phyloP scores from a whole-genome alignment of 2,797 vertebrate genomes.

The Oreortyx pictus region DNA sequence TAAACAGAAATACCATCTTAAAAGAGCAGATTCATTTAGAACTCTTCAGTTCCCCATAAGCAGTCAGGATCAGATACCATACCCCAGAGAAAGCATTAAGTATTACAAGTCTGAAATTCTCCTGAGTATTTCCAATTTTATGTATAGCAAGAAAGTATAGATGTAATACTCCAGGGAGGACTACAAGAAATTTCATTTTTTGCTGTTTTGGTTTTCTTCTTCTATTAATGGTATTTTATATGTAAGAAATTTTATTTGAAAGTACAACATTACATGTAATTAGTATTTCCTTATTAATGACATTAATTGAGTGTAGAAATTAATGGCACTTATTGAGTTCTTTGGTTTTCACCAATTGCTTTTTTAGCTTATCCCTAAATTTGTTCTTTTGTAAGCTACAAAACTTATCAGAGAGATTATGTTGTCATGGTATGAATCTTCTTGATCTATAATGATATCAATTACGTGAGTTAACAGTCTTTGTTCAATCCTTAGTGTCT shows the following conservation, averaged over 20 bases:
- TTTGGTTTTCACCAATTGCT: background rate
- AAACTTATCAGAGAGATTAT: conserved; percentile 4
- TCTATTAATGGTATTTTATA: background rate
- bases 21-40: background rate
- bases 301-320: background rate
- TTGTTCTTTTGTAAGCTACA: background rate
- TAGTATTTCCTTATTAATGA: background rate
- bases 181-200: background rate
- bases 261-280: background rate
- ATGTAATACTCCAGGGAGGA: background rate
- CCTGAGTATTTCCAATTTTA: background rate
- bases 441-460: background rate
- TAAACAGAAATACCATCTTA: background rate
- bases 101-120: background rate
- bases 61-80: background rate
- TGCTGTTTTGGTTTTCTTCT: background rate
- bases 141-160: background rate
- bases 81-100: background rate
- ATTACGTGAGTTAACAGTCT: background rate
- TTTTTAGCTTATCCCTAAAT: background rate
- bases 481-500: background rate
- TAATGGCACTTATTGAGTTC: background rate
- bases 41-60: background rate
- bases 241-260: background rate
- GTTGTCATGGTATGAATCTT: background rate